Evolutionary conservation across 1,140 invertebrate genomes (phyloP), one percentile per base, ranked within the genome.

Genomic region (Drosophila novamexicana): DNA sequence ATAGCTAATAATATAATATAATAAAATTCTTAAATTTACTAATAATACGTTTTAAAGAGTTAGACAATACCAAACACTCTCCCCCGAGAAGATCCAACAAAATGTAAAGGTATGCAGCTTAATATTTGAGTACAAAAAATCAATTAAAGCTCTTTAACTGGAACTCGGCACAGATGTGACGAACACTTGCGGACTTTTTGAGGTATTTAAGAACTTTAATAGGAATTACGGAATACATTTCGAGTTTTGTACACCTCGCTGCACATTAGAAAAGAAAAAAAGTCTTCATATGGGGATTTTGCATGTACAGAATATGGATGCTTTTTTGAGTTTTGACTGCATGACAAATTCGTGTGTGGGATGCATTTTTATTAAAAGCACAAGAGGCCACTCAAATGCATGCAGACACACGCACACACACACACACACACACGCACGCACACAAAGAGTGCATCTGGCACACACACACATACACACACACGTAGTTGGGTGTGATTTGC

Each of bases 351-450:
- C 49, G 40, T 57, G 53, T 71, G 58, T 57, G 50, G 62, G 61
- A 69, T 74, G 71, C 71, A 74, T 74, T 74, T 74, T 74, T 74
- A 68, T 56, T 50, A 69, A 74, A 52, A 63, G 36, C 57, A 40
- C 44, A 49, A 73, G 53, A 68, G 64, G 65, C 32, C 54, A 59
- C 14, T 39, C 34, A 67, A 67, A 74, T 42, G 22, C 40, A 54
- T 47, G 42, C 12, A 53, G 16, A 47, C 56, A 65, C 22, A 39
- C 18, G 49, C 32, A 47, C 62, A 64, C 50, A 59, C 77, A 58
- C 50, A 68, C 59, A 78, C 53, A 50, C 58, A 61, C 18, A 65
- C 52, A 59, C 37, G 58, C 22, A 32, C 62, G 14, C 36, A 37
- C 42, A 50, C 40, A 63, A 29, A 63, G 10, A 29, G 22, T 29